Conservation (phyloP, 2,113 vertebrate genomes). For the Illadopsis cleaveri region DNA sequence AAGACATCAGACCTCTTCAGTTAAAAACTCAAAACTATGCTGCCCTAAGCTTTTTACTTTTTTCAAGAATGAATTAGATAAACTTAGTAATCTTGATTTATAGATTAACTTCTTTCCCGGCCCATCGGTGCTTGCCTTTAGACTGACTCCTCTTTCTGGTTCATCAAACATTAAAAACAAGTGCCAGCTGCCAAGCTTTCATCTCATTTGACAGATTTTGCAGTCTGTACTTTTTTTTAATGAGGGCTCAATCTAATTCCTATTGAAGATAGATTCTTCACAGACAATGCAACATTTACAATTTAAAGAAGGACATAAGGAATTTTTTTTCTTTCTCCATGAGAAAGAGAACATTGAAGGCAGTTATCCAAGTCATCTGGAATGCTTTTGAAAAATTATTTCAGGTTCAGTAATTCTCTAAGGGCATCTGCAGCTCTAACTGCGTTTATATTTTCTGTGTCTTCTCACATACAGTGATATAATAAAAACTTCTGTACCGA, state of each 20-base stretch:
- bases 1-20: not conserved
- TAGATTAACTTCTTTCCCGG: not conserved
- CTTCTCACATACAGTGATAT: not conserved
- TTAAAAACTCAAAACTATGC: not conserved
- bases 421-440: not conserved
- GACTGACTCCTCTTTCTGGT: not conserved
- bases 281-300: constrained; percentile 5
- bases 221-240: not conserved
- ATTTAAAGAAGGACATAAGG: not conserved
- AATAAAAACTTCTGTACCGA: not conserved
- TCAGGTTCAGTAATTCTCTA: not conserved
- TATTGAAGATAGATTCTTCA: not conserved
- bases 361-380: not conserved
- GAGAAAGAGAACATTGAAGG: not conserved
- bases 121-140: not conserved
- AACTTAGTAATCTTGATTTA: not conserved
- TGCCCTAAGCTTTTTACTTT: not conserved
- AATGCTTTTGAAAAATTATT: constrained; percentile 22
- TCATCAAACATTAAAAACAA: not conserved
- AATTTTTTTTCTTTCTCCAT: not conserved
- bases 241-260: not conserved
- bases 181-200: constrained; percentile 14
- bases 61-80: not conserved
- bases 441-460: not conserved
- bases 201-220: not conserved